Conservation (phyloP, 2,888 invertebrate genomes). For the Agrochola litura region DNA sequence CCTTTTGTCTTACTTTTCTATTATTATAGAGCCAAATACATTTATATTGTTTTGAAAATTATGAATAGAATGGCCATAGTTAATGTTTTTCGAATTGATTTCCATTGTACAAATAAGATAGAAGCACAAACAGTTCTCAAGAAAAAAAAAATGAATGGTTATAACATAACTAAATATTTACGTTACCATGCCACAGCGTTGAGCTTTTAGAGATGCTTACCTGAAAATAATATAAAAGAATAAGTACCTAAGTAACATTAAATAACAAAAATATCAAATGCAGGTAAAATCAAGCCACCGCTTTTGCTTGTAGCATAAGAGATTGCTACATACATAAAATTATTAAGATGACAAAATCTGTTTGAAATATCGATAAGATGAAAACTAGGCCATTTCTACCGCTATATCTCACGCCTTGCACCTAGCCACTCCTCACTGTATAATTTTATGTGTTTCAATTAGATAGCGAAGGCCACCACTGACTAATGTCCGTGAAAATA, state of each 20-base stretch:
- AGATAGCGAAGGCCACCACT: constrained; percentile 66
- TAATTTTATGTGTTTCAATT: constrained; percentile 69
- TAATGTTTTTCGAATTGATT: background rate
- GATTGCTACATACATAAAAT: background rate
- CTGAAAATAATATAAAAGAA: constrained; percentile 33
- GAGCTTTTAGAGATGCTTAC: constrained; percentile 25
- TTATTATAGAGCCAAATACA: constrained; percentile 23
- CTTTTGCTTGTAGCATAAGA: background rate
- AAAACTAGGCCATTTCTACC: constrained; percentile 17
- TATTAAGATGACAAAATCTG: background rate
- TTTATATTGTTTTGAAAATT: constrained; percentile 11
- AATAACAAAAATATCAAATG: background rate
- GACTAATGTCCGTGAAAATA: constrained; percentile 72
- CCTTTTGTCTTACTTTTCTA: constrained; percentile 17
- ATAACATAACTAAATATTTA: background rate
- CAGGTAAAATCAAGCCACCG: background rate
- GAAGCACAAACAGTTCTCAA: background rate
- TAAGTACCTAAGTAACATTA: background rate
- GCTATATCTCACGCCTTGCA: constrained; percentile 29
- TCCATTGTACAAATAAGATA: background rate
- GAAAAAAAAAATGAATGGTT: background rate
- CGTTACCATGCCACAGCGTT: constrained; percentile 28
- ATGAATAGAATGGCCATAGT: background rate
- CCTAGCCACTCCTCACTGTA: constrained; percentile 34
- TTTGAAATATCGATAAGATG: background rate